Conservation (phyloP, 2,888 invertebrate species). For the Harpalus rubripes region DNA sequence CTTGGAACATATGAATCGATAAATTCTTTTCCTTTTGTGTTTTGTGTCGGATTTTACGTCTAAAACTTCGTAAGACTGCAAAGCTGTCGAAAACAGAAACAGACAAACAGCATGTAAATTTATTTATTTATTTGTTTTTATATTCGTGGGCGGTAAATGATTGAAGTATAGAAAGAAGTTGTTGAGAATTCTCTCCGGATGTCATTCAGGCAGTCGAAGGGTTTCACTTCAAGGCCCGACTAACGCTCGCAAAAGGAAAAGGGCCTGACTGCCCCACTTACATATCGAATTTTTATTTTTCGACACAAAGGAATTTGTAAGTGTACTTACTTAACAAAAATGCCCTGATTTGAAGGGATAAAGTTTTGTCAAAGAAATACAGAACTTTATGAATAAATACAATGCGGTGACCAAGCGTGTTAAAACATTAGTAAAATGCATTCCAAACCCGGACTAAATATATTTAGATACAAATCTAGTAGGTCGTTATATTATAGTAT, state of each 20-base stretch:
- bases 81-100: not conserved
- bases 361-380: not conserved
- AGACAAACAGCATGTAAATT: not conserved
- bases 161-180: constrained; percentile 7
- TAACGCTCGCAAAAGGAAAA: not conserved
- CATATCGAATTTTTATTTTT: constrained; percentile 40
- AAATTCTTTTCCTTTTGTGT: not conserved
- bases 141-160: constrained; percentile 11
- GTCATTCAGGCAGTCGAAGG: constrained; percentile 22
- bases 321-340: constrained; percentile 8
- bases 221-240: constrained; percentile 11
- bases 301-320: constrained; percentile 25
- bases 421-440: no score
- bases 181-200: constrained; percentile 22
- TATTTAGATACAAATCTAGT: no score
- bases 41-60: not conserved
- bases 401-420: no score
- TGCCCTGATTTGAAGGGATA: not conserved
- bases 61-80: not conserved
- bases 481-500: no score
- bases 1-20: not conserved
- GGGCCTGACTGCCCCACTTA: constrained; percentile 35
- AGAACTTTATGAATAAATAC: not conserved
- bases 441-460: no score
- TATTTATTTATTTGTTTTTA: constrained; percentile 8